These are phyloP conservation scores for Drosophila nigricruria DNA, from an alignment of 2,888 invertebrate species.

Conservation along the genomic window DNA sequence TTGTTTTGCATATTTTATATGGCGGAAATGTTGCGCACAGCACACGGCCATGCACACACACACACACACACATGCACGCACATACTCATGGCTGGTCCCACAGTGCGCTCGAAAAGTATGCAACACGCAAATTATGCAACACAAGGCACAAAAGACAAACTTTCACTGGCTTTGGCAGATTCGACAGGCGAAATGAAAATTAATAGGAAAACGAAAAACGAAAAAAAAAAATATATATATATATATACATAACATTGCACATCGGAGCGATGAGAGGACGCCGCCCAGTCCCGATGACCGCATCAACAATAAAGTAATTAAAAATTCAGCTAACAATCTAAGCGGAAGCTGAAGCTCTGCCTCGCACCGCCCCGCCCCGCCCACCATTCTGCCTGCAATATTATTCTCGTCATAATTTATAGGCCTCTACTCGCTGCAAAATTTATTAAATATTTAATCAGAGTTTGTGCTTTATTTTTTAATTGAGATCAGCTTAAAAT, in stretches of 20 bases:
- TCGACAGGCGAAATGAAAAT: constrained; percentile 75
- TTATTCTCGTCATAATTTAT: constrained; percentile 3
- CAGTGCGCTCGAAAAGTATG: constrained; percentile 52
- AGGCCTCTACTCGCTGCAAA: constrained; percentile 5
- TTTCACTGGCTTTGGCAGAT: constrained; percentile 68
- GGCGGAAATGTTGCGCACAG: constrained; percentile 69
- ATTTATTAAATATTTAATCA: constrained; percentile 10
- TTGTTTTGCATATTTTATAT: constrained; percentile 79
- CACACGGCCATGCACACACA: constrained; percentile 27
- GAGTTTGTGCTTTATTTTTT: constrained; percentile 6
- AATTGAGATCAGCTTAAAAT: background rate
- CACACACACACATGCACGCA: constrained; percentile 18
- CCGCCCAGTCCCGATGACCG: too few relatives aligned
- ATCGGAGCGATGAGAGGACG: constrained; percentile 30
- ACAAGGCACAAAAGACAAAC: constrained; percentile 74
- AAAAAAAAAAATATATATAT: background rate
- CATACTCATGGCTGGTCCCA: constrained; percentile 10
- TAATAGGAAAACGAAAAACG: constrained; percentile 66
- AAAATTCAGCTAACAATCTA: constrained; percentile 57
- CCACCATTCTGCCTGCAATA: background rate
- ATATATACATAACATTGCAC: constrained; percentile 20
- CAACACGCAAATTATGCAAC: constrained; percentile 76
- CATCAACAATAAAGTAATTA: constrained; percentile 63
- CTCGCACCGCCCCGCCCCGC: background rate
- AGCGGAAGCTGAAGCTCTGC: constrained; percentile 33